These are phyloP conservation scores for Cyclargus thomasi DNA, from an alignment of 1,140 invertebrate species.

Conservation along the genomic window DNA sequence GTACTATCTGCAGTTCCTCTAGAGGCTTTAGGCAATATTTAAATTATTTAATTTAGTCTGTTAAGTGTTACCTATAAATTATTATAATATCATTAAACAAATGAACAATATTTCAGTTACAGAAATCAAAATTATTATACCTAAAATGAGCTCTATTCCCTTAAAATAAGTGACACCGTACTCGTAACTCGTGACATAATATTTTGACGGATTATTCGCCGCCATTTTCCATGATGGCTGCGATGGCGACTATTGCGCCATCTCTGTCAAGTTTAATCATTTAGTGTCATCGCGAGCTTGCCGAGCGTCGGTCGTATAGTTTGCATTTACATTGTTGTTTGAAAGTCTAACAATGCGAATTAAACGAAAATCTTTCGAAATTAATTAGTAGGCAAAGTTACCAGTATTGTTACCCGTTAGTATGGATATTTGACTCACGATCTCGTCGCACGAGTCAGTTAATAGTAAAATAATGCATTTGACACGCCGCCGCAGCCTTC, in stretches of 20 bases:
- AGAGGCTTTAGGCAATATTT: too few relatives aligned
- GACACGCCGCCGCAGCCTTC: constrained; percentile 58
- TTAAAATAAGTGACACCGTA: neutral
- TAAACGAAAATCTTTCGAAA: constrained; percentile 40
- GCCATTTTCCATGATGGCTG: constrained; percentile 67
- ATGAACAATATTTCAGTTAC: too few relatives aligned
- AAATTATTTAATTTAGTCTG: too few relatives aligned
- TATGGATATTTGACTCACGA: constrained; percentile 27
- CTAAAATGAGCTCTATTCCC: neutral
- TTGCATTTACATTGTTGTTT: constrained; percentile 42
- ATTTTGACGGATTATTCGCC: constrained; percentile 53
- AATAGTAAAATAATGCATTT: constrained; percentile 67
- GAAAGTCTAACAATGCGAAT: constrained; percentile 53
- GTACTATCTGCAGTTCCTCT: too few relatives aligned
- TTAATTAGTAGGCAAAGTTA: constrained; percentile 28
- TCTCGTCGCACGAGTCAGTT: constrained; percentile 31
- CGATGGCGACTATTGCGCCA: constrained; percentile 49
- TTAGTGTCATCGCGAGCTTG: constrained; percentile 61
- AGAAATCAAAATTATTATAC: too few relatives aligned
- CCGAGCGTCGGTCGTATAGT: constrained; percentile 41
- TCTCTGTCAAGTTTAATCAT: constrained; percentile 50
- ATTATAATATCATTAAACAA: too few relatives aligned
- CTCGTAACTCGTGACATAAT: neutral
- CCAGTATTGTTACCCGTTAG: constrained; percentile 24
- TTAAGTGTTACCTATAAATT: too few relatives aligned